A percentile compares a stretch with the other conserved stretches of the same genome.
Evolutionary conservation across 2,113 vertebrate species (phyloP).

Genomic region (Apteryx mantelli): DNA sequence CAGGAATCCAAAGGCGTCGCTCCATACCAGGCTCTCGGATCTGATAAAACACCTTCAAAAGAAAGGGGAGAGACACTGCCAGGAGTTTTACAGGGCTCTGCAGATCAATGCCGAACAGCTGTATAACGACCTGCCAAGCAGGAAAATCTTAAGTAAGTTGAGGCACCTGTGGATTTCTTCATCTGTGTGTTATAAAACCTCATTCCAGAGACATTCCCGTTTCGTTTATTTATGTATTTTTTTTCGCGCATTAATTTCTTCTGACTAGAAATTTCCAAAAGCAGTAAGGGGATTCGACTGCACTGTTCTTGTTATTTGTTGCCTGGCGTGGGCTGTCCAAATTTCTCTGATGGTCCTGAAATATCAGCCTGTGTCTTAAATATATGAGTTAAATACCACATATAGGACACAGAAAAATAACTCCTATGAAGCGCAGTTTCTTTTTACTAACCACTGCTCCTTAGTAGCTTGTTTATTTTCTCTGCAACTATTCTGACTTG

Average conservation of each 20-base stretch:
- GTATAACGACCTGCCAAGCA: conserved; percentile 89
- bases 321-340: not conserved
- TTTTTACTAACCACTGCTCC: not conserved
- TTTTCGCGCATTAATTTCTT: not conserved
- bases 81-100: conserved; percentile 93
- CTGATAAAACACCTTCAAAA: conserved; percentile 87
- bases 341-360: not conserved
- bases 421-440: not conserved
- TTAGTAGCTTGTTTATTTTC: not conserved
- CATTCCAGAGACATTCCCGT: not conserved
- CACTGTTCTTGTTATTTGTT: not conserved
- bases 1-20: conserved; percentile 87
- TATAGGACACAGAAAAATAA: not conserved
- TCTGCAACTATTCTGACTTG: not conserved
- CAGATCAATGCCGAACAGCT: conserved; percentile 92
- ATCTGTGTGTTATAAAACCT: not conserved
- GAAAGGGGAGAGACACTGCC: conserved; percentile 90
- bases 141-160: conserved; percentile 83
- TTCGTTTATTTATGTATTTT: not conserved
- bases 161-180: not conserved
- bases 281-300: not conserved
- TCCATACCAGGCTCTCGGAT: conserved; percentile 84
- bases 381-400: not conserved
- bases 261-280: not conserved
- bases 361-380: not conserved